These are phyloP conservation scores for Xenus cinereus DNA, from an alignment of 2,113 vertebrate species.

Conservation along the genomic window DNA sequence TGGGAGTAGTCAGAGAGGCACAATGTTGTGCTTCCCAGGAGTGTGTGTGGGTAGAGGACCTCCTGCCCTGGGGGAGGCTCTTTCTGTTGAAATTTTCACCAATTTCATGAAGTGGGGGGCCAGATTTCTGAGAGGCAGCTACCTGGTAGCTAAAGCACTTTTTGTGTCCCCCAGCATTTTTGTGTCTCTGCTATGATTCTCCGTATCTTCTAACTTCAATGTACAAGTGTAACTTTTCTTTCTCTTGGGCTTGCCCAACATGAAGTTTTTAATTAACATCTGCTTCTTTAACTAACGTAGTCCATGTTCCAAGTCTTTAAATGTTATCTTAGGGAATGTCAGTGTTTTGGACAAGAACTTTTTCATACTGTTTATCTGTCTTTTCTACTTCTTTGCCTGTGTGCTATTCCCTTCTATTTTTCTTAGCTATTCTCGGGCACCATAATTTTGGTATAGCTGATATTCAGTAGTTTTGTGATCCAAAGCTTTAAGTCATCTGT, in stretches of 20 bases:
- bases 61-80: neutral
- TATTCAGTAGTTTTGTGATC: slow-evolving; percentile 42
- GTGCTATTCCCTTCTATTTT: slow-evolving; percentile 8
- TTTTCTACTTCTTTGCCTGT: neutral
- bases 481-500: slow-evolving; percentile 47
- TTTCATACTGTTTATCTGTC: neutral
- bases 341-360: neutral
- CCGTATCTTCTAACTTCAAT: neutral
- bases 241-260: neutral
- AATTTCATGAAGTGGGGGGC: neutral
- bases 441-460: slow-evolving; percentile 33
- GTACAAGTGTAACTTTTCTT: neutral
- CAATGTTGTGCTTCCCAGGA: accelerated
- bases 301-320: neutral
- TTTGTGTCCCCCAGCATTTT: neutral
- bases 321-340: neutral
- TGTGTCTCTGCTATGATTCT: neutral
- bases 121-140: neutral
- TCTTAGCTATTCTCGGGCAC: slow-evolving; percentile 22
- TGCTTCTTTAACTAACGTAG: neutral
- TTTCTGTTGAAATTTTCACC: neutral
- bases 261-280: neutral
- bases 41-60: neutral
- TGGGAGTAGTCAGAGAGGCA: neutral
- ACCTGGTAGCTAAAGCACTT: neutral